Base-by-base conservation (phyloP, 2,888 invertebrate species). In the Drosophila picticornis region DNA sequence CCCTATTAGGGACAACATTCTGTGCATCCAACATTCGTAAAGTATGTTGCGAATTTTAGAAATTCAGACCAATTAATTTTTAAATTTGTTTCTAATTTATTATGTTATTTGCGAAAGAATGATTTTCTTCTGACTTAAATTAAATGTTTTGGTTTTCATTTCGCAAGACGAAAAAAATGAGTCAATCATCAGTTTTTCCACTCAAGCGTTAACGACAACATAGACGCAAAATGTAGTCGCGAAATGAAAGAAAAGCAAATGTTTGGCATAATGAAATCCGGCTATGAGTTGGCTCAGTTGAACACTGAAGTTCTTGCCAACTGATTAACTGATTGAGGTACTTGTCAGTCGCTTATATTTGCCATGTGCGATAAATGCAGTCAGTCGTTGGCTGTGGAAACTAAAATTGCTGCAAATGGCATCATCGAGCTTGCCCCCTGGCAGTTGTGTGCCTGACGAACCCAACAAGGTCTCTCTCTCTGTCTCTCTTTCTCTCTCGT, bases 321-420 rank as follows among this genome's bases (percentile, higher is more conserved):
- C 22, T 25, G 25, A 25, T 9, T 32, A 36, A 31, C 51, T 62
- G 61, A 50, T 64, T 67, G 52, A 67, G 71, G 53, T 40, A 32
- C 77, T 68, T 76, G 72, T 61, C 65, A 62, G 48, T 36, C 63
- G 43, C 38, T 66, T 64, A 22, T 59, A 50, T 50, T 72, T 58
- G 50, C 34, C 46, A 50, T 59, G 62, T 62, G 64, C 55, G 51
- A 60, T 66, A 63, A 68, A 65, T 51, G 40, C 5, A 11, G 40
- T 59, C 5, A 11, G 40, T 59, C 52, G 63, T 16, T 43, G 48
- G 80, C 51, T 53, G 27, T 29, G 25, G n/a, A 51, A 52, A 50
- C 48, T 22, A 36, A 58, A 58, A 29, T 46, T 50, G 63, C 68
- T 46, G 60, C 68, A 68, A 76, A 76, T 77, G 77, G 59, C 29